Evolutionary conservation across 2,797 vertebrate species (phyloP).

Genomic region (Mus spretus): DNA sequence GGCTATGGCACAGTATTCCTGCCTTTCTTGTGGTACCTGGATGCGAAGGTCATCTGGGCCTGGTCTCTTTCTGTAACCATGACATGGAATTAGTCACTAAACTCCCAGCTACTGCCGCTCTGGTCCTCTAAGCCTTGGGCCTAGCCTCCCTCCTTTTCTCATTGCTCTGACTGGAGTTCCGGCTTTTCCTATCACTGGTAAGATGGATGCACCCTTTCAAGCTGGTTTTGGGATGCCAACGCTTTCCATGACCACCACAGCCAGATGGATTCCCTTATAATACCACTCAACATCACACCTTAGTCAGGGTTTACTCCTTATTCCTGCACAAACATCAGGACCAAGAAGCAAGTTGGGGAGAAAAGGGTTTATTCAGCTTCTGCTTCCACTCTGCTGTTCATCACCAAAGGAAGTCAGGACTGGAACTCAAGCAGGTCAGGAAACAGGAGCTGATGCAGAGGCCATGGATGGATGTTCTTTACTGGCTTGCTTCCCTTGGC

Average conservation of each 20-base stretch:
- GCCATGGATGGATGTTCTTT: no score
- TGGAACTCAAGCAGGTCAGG: no score
- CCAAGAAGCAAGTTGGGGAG: no score
- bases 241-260: background rate
- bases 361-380: no score
- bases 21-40: background rate
- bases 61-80: background rate
- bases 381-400: no score
- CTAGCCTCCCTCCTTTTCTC: background rate
- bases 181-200: background rate
- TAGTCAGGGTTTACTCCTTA: no score
- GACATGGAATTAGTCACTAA: background rate
- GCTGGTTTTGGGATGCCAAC: background rate
- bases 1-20: background rate
- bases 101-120: background rate
- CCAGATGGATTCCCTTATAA: background rate
- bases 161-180: background rate
- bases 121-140: background rate
- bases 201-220: slow-evolving; percentile 16
- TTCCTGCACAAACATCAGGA: no score
- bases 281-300: background rate
- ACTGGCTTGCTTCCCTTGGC: no score
- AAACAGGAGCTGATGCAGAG: no score
- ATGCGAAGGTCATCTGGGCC: background rate
- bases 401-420: no score